These are phyloP conservation scores for Diachasma alloeum DNA, from an alignment of 1,140 invertebrate species.

Conservation along the genomic window DNA sequence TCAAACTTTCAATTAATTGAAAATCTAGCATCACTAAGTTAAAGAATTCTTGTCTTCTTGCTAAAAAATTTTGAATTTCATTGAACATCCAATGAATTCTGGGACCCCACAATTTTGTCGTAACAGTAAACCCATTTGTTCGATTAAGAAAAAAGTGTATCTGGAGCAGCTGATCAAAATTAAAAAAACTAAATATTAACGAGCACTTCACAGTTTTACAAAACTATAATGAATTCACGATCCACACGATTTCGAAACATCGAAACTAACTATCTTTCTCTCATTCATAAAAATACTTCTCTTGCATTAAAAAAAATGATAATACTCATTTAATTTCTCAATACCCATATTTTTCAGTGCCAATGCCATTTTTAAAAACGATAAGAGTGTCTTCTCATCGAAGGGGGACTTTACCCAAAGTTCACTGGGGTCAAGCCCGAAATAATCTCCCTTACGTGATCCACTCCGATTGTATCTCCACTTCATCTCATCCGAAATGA, in stretches of 20 bases:
- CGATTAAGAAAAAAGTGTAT: neutral
- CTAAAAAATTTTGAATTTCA: too few species aligned
- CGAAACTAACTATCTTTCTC: too few species aligned
- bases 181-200: neutral
- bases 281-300: neutral
- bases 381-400: neutral
- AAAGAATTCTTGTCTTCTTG: too few species aligned
- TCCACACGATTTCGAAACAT: too few species aligned
- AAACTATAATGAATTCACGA: too few species aligned
- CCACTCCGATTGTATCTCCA: neutral
- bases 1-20: too few species aligned
- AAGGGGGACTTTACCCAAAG: neutral
- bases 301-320: neutral
- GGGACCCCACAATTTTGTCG: too few species aligned
- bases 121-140: too few species aligned
- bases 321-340: neutral
- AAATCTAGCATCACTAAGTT: too few species aligned
- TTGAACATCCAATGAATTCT: too few species aligned
- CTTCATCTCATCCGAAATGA: neutral
- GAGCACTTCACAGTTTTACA: too few species aligned
- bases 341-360: neutral
- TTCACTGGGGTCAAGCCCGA: neutral
- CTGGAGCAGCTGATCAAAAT: neutral
- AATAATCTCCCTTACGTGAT: neutral
- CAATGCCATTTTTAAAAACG: slow-evolving; percentile 1